Base-by-base conservation (phyloP, 1,140 invertebrate species). In the Drosophila tsacasi region DNA sequence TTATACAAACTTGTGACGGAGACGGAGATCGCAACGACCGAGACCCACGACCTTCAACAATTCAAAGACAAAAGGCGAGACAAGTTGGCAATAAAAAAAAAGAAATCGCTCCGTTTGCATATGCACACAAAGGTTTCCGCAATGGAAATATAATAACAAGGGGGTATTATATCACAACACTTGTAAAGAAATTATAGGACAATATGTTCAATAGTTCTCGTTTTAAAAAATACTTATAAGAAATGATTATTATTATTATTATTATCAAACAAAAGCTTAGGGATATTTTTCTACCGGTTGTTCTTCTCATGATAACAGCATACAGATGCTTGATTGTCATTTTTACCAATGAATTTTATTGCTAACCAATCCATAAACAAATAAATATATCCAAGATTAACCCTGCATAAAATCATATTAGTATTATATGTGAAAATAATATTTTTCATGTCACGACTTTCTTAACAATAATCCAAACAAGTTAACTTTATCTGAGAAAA, bases 31-130 rank as follows among this genome's bases (percentile, higher is more conserved):
- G 69, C 72, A 72, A 50, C 75, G 78, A 75, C 84, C 85, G 74
- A 89, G 81, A 89, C 85, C 84, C 84, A 79, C 81, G 83, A 83
- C 78, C 85, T 89, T 87, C 81, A 84, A 78, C 66, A 37, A 68
- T 68, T 61, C 62, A 37, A 75, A 84, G 65, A 65, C 76, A 81
- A 75, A 60, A 72, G 67, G 67, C 67, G 63, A 59, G 52, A 47
- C 40, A 50, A 54, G 64, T 9, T n/a, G 12, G 54, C 54, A 55
- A 55, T 39, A 57, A 49, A 63, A 55, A 55, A 59, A 52, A 42
- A 25, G 19, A 68, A 68, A 68, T 68, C 44, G 66, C 44, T 59
- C 55, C 19, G 74, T 46, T 76, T 58, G 69, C 66, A 73, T 72
- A 60, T 72, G 52, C 37, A 54, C 21, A 27, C 39, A 17, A 40